These are phyloP conservation scores for Athrips mouffetella DNA, from an alignment of 2,888 invertebrate genomes.

Conservation along the genomic window DNA sequence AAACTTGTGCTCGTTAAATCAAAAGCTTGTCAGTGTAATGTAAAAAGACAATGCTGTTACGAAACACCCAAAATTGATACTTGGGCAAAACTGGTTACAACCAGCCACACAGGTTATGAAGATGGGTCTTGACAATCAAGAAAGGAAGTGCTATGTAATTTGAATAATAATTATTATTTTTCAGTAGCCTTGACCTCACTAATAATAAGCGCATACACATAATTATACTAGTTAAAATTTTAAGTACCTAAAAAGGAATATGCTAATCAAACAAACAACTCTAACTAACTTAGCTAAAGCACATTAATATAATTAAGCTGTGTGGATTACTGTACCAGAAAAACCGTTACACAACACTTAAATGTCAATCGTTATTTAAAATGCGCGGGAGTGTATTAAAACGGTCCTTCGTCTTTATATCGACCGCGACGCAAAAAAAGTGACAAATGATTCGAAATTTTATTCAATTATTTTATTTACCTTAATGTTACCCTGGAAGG, in stretches of 20 bases:
- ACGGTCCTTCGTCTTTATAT: constrained; percentile 4
- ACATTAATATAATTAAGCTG: constrained; percentile 14
- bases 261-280: too few relatives aligned
- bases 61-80: constrained; percentile 8
- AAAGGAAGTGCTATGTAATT: neutral
- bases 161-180: too few relatives aligned
- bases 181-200: too few relatives aligned
- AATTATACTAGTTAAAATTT: too few relatives aligned
- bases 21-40: constrained; percentile 11
- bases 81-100: constrained; percentile 1
- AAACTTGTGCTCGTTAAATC: constrained; percentile 15
- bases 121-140: neutral
- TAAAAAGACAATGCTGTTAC: constrained; percentile 13
- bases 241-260: too few relatives aligned
- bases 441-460: constrained; percentile 7
- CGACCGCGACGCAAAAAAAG: constrained; percentile 1
- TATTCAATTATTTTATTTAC: constrained; percentile 17
- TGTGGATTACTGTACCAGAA: constrained; percentile 14
- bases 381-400: constrained; percentile 26
- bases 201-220: too few relatives aligned
- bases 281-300: too few relatives aligned
- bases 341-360: constrained; percentile 33
- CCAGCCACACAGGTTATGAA: neutral
- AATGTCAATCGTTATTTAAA: constrained; percentile 62
- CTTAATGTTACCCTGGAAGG: neutral